Evolutionary conservation across 2,113 vertebrate genomes (phyloP).

Genomic region (Recurvirostra avosetta): DNA sequence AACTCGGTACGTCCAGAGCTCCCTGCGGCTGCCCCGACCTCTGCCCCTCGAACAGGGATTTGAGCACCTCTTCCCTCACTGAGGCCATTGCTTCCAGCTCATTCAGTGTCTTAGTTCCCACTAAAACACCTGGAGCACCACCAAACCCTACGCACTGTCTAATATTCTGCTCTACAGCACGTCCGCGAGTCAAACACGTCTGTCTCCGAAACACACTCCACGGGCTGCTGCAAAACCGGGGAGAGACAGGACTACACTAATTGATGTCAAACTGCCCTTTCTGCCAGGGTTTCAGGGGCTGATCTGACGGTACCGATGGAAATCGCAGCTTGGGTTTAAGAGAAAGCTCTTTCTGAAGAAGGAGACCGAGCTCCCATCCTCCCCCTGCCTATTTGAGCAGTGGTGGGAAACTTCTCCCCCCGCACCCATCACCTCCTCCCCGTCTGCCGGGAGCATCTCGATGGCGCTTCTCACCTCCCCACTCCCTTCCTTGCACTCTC

Average conservation of each 20-base stretch:
- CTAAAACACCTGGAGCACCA: not conserved
- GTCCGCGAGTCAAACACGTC: not conserved
- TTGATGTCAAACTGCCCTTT: constrained; percentile 27
- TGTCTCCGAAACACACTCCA: not conserved
- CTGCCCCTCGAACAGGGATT: not conserved
- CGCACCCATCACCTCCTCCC: not conserved
- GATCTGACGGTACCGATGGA: not conserved
- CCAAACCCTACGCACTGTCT: not conserved
- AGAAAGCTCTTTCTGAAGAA: not conserved
- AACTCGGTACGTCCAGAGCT: not conserved
- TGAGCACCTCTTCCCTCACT: not conserved
- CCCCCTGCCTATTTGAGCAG: not conserved
- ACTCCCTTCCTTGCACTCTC: not conserved
- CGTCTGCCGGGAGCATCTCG: not conserved
- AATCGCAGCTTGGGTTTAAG: not conserved
- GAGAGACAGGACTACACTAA: not conserved
- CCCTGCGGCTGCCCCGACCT: not conserved
- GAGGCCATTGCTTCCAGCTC: not conserved
- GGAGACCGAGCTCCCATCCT: not conserved
- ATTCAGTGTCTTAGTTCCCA: not conserved
- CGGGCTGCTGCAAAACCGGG: not conserved
- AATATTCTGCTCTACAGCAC: not conserved
- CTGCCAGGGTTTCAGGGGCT: not conserved
- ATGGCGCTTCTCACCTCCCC: not conserved
- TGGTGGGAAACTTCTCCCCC: not conserved